These are phyloP conservation scores for Gavia stellata DNA, from an alignment of 2,113 vertebrate species.

Conservation along the genomic window DNA sequence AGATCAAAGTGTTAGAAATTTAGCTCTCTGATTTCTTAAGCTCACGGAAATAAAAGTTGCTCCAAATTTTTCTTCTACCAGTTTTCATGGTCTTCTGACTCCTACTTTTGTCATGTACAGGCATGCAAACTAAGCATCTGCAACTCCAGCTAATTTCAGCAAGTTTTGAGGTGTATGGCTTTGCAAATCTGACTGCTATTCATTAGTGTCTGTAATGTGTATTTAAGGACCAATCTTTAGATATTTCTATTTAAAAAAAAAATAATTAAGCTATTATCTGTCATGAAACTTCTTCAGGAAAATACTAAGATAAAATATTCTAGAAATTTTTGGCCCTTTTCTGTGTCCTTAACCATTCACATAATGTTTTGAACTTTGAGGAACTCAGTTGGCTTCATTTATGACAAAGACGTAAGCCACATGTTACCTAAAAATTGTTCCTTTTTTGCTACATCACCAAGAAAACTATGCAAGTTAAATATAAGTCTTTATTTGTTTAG, in stretches of 20 bases:
- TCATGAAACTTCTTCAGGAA: background rate
- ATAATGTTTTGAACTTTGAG: background rate
- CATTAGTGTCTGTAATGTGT: background rate
- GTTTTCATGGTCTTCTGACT: background rate
- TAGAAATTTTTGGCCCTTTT: background rate
- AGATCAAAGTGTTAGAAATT: background rate
- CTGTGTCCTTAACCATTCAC: background rate
- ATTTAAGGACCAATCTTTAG: background rate
- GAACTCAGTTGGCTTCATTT: background rate
- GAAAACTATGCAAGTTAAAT: background rate
- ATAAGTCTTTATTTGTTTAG: background rate
- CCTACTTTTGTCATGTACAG: background rate
- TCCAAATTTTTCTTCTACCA: background rate
- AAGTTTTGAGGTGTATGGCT: background rate
- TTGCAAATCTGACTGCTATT: background rate
- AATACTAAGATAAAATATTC: background rate
- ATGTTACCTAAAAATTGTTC: background rate
- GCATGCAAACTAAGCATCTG: background rate
- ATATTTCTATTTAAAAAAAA: background rate
- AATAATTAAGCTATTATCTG: background rate
- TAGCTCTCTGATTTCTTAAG: background rate
- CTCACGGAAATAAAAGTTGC: background rate
- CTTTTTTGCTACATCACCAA: background rate
- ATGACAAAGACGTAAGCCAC: background rate
- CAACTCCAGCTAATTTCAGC: background rate